A percentile compares a stretch with the other conserved stretches of the same genome.
Evolutionary conservation across 2,113 vertebrate genomes (phyloP).

Genomic region (Lates calcarifer): DNA sequence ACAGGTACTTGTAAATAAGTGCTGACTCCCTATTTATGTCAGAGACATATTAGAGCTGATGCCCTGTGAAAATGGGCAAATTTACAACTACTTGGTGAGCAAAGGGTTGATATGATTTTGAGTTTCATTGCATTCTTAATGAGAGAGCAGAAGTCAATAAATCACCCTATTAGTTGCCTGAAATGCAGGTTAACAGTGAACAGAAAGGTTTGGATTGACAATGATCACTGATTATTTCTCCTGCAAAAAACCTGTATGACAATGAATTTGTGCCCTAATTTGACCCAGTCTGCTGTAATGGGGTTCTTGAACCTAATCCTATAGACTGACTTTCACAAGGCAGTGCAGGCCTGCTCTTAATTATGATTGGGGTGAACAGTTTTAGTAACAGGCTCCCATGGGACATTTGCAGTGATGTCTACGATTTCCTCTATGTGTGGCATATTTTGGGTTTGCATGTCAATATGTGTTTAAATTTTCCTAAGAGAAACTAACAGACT

Average conservation of each 20-base stretch:
- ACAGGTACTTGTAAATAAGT: conserved; percentile 72
- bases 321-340: conserved; percentile 15
- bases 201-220: background rate
- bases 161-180: background rate
- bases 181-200: background rate
- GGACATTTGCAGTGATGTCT: conserved; percentile 52
- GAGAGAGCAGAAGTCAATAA: background rate
- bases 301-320: conserved; percentile 50
- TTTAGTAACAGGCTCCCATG: conserved; percentile 66
- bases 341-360: conserved; percentile 59
- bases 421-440: conserved; percentile 22
- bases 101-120: conserved; percentile 5
- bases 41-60: conserved; percentile 53
- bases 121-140: background rate
- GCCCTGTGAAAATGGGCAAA: conserved; percentile 35
- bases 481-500: background rate
- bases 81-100: conserved; percentile 27
- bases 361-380: conserved; percentile 61
- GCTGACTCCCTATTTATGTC: conserved; percentile 57
- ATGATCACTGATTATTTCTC: conserved; percentile 4
- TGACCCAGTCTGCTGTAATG: conserved; percentile 49
- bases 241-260: conserved; percentile 9
- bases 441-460: conserved; percentile 36
- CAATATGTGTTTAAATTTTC: conserved; percentile 24
- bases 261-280: conserved; percentile 44